Conservation (phyloP, 2,888 invertebrate species). For the Lordiphosa andalusiaca region DNA sequence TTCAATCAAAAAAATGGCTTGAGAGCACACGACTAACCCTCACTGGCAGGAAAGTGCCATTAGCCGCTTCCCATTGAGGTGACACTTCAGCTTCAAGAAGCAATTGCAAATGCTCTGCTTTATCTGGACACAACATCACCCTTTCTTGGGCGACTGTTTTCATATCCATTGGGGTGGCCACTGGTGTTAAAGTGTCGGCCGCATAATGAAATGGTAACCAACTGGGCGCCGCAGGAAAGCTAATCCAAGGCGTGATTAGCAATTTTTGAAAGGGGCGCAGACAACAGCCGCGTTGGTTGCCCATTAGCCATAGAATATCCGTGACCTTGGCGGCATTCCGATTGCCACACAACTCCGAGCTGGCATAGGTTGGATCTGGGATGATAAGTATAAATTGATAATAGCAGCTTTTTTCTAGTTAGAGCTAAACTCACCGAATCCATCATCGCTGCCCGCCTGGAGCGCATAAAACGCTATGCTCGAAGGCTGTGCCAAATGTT, state of each 20-base stretch:
- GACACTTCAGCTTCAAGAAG: conserved; percentile 78
- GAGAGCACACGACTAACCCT: conserved; percentile 55
- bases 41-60: conserved; percentile 39
- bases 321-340: conserved; percentile 78
- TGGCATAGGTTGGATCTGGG: conserved; percentile 74
- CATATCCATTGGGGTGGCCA: conserved; percentile 38
- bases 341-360: conserved; percentile 79
- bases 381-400: no score
- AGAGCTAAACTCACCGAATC: conserved; percentile 69
- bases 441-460: conserved; percentile 76
- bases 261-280: conserved; percentile 80
- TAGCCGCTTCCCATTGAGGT: conserved; percentile 38
- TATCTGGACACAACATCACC: conserved; percentile 37
- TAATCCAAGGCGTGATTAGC: conserved; percentile 81
- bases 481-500: conserved; percentile 83
- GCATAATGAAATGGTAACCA: conserved; percentile 78
- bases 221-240: conserved; percentile 80
- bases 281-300: conserved; percentile 78
- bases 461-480: conserved; percentile 84
- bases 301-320: conserved; percentile 79
- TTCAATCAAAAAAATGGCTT: neutral
- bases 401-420: no score
- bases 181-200: conserved; percentile 35
- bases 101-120: conserved; percentile 66
- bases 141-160: conserved; percentile 25